Conservation (phyloP, 1,140 invertebrate species). For the Drosophila ohnishii region DNA sequence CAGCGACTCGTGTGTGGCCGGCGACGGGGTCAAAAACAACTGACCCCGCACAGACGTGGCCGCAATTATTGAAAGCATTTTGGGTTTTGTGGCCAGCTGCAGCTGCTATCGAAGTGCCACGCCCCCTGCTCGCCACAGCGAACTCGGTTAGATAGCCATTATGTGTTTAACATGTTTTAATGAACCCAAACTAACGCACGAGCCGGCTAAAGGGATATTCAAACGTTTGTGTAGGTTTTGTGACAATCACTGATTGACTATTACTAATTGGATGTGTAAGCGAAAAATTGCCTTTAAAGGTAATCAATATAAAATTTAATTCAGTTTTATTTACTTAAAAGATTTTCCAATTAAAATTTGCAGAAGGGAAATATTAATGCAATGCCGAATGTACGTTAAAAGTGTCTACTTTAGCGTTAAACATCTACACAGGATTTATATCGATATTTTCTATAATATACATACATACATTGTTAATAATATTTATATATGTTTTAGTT, state of each 20-base stretch:
- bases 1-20: conserved; percentile 54
- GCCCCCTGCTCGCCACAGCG: conserved; percentile 20
- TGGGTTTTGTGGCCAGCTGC: conserved; percentile 52
- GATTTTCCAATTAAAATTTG: background rate
- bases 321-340: background rate
- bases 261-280: conserved; percentile 22
- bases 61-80: conserved; percentile 74
- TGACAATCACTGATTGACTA: conserved; percentile 20
- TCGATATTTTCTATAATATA: no score
- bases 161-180: conserved; percentile 74
- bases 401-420: no score
- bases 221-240: background rate
- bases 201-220: conserved; percentile 10
- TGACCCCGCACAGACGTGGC: conserved; percentile 37
- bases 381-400: no score
- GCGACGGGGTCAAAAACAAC: conserved; percentile 31
- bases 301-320: background rate
- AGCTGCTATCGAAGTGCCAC: conserved; percentile 19
- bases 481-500: no score
- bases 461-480: no score
- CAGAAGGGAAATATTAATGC: background rate
- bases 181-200: conserved; percentile 56
- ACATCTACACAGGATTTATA: no score
- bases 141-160: conserved; percentile 62
- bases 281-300: conserved; percentile 1